These are phyloP conservation scores for Acipenser ruthenus DNA, from an alignment of 2,797 vertebrate species.

Conservation along the genomic window DNA sequence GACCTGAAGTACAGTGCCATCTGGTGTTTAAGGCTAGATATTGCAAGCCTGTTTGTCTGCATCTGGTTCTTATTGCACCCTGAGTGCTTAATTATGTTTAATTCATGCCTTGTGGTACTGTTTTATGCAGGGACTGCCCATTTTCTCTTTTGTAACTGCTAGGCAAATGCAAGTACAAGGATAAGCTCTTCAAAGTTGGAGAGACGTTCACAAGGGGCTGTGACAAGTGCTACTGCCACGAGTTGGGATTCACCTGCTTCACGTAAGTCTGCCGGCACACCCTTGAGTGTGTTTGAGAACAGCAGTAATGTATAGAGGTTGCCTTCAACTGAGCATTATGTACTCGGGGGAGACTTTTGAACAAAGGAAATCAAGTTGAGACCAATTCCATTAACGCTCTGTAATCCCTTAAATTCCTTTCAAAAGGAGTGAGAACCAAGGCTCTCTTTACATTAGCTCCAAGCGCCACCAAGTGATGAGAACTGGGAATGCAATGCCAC, in stretches of 20 bases:
- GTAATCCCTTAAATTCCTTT: too few species aligned
- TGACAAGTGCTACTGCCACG: constrained; percentile 50
- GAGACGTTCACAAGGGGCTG: constrained; percentile 48
- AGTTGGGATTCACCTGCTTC: constrained; percentile 44
- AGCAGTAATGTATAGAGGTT: neutral
- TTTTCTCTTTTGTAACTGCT: constrained; percentile 4
- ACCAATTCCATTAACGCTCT: neutral
- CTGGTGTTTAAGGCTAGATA: neutral
- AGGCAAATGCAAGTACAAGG: constrained; percentile 44
- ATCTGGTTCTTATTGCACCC: too few species aligned
- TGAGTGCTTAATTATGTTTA: neutral
- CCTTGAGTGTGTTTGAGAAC: neutral
- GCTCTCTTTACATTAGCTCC: too few species aligned
- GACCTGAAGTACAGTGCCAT: neutral
- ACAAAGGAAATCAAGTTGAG: neutral
- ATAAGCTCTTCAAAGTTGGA: constrained; percentile 44
- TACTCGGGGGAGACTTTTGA: too few species aligned
- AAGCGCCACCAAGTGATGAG: too few species aligned
- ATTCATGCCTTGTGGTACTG: neutral
- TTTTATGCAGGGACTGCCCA: neutral
- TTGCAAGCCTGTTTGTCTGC: too few species aligned
- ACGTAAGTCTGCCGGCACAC: constrained; percentile 32
- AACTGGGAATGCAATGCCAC: too few species aligned
- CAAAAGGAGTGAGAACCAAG: too few species aligned
- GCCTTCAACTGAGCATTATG: too few species aligned